Evolutionary conservation across 2,888 invertebrate species (phyloP).

Genomic region (Drosophila anomalipes): DNA sequence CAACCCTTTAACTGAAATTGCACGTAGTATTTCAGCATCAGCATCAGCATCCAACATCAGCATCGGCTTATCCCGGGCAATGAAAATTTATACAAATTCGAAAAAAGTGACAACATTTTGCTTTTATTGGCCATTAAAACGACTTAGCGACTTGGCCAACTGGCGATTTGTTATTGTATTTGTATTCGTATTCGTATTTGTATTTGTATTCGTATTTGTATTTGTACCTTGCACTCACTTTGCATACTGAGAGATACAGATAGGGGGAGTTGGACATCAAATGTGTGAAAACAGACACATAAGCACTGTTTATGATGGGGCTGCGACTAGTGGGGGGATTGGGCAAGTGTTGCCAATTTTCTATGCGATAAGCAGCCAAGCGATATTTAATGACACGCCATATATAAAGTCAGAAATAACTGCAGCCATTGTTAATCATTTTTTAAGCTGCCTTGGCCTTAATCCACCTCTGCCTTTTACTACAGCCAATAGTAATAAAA

Average conservation of each 20-base stretch:
- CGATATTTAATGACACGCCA: conserved; percentile 8
- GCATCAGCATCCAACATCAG: conserved; percentile 41
- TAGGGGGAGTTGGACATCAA: background rate
- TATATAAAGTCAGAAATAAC: too few species aligned
- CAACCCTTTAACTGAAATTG: conserved; percentile 71
- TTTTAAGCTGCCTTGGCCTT: background rate
- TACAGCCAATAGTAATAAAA: background rate
- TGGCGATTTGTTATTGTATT: conserved; percentile 39
- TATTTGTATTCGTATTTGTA: conserved; percentile 25
- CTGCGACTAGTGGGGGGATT: background rate
- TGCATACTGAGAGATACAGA: conserved; percentile 58
- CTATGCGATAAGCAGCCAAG: conserved; percentile 26
- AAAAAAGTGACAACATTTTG: conserved; percentile 84
- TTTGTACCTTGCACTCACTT: conserved; percentile 73
- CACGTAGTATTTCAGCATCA: conserved; percentile 81
- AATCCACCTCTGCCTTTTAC: background rate
- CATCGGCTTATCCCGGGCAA: conserved; percentile 77
- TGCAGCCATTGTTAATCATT: background rate
- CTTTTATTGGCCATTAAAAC: conserved; percentile 85
- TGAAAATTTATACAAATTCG: conserved; percentile 83
- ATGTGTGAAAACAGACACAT: conserved; percentile 23
- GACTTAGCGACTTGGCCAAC: conserved; percentile 83
- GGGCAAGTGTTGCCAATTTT: conserved; percentile 27
- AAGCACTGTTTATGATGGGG: conserved; percentile 28
- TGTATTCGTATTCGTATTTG: conserved; percentile 10